Percentiles rank a stretch among this genome's conserved stretches.
Conservation (phyloP, 2,113 vertebrate species). For the Hemiscyllium ocellatum region DNA sequence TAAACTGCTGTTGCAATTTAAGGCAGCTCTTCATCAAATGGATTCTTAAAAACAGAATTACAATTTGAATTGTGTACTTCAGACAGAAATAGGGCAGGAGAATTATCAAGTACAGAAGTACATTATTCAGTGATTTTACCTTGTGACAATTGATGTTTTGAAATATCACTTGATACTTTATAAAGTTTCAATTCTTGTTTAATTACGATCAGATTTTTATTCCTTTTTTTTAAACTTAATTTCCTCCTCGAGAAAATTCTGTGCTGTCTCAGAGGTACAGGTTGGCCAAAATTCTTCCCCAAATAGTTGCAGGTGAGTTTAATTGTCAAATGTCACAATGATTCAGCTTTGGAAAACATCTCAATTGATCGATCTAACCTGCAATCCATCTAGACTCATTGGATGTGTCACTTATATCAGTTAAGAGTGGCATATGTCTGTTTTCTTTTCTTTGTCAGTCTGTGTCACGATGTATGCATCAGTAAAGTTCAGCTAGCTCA, state of each 20-base stretch:
- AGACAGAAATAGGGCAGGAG: neutral
- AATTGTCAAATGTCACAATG: neutral
- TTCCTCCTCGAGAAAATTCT: neutral
- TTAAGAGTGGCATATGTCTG: neutral
- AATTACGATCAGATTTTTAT: neutral
- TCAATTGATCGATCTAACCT: neutral
- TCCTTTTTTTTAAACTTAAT: neutral
- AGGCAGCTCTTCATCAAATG: neutral
- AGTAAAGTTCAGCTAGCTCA: neutral
- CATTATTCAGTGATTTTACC: neutral
- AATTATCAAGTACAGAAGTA: no score
- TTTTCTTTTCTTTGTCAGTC: neutral
- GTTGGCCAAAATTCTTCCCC: neutral
- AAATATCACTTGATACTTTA: neutral
- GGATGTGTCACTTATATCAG: neutral
- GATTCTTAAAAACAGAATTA: neutral
- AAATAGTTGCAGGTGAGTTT: neutral
- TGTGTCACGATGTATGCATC: neutral
- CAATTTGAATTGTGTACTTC: neutral
- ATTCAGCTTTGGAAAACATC: neutral
- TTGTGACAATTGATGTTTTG: neutral
- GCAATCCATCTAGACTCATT: neutral
- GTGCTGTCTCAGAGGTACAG: neutral
- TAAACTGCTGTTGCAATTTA: neutral
- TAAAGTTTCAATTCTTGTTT: neutral